Base-by-base conservation (phyloP, 2,113 vertebrate genomes). In the Eurypyga helias region DNA sequence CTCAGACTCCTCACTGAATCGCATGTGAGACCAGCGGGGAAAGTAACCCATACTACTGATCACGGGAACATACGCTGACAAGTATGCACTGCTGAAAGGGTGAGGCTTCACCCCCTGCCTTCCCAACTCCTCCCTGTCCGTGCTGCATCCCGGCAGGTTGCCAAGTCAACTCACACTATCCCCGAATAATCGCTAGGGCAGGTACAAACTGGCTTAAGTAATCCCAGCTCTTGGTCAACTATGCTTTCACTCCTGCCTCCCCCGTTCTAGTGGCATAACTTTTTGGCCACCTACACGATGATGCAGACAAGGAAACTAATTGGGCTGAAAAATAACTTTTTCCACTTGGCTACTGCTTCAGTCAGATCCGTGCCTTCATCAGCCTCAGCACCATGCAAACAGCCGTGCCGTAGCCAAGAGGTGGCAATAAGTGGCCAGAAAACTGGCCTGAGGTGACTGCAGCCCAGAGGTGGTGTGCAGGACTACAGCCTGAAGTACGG, bases 171-270 rank as follows among this genome's bases (percentile, higher is more conserved):
- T 54, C 76, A 66, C 16, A 18, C 60, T 38, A 58, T 18, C 3
- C 1, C 21, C 70, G 64, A 78, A 58, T 23, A 46, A 91, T 83
- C 64, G 38, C 77, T 45, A 82, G 34, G 48, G 82, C 89, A 87
- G 38, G 89, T 87, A 92, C 45, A 70, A 87, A 92, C 79, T 28
- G 41, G 66, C 55, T 77, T 65, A 28, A 46, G 33, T 15, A 81
- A 94, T 46, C 65, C 29, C 55, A 91, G 46, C 24, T 89, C 79
- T 77, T 58, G 48, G 55, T 81, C 80, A 89, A 55, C 20, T 12
- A 8, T 6, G 67, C 58, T 55, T 78, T 31, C 26, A 70, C 16
- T n/a, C 20, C 57, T 79, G 34, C 31, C 49, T 72, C 45, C 51
- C 70, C 72, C 10, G 1, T 49, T 34, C 38, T 61, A 26, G 20